Base-by-base conservation (phyloP, 1,140 invertebrate genomes). In the Drosophila equinoxialis region DNA sequence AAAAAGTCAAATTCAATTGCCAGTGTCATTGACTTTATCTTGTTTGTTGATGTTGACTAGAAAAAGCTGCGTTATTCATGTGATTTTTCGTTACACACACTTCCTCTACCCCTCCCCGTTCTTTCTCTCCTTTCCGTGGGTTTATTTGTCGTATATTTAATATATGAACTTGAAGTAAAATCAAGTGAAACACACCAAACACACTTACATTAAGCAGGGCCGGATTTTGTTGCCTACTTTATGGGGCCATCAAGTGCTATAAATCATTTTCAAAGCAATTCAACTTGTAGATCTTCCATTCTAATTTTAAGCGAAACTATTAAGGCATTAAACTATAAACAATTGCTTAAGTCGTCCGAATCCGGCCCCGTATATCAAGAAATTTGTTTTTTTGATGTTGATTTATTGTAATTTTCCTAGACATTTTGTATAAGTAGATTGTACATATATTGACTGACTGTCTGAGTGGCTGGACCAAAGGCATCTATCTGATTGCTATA, bases 361-460 rank as follows among this genome's bases (percentile, higher is more conserved):
- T 51, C 17, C 45, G 17, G 17, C 17, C 45, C 45, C 10, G 45
- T 3, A 23, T 23, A 11, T 51, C 8, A 51, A 39, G 17, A 58
- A 23, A 59, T 13, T 42, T 30, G 6, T 6, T 30, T 58, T 51
- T 65, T 68, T 64, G 63, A 64, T 79, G 68, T 68, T 83, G 45
- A 71, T 76, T 71, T 68, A 41, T 57, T 48, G 42, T 68, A 65
- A 58, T 68, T 26, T 65, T 39, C 35, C 26, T 59, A 68, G 61
- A 45, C 26, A 48, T 66, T 64, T 63, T 20, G 45, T 42, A 55
- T 37, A 14, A 42, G 33, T 72, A 37, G 35, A 10, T 37, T 8
- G 35, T 11, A 20, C 20, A 14, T 51, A 51, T 86, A 77, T 87
- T 87, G 83, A 89, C 77, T 77, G 68, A 79, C 70, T 83, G 83